Evolutionary conservation across 2,797 vertebrate genomes (phyloP).

Genomic region (Carapus acus): DNA sequence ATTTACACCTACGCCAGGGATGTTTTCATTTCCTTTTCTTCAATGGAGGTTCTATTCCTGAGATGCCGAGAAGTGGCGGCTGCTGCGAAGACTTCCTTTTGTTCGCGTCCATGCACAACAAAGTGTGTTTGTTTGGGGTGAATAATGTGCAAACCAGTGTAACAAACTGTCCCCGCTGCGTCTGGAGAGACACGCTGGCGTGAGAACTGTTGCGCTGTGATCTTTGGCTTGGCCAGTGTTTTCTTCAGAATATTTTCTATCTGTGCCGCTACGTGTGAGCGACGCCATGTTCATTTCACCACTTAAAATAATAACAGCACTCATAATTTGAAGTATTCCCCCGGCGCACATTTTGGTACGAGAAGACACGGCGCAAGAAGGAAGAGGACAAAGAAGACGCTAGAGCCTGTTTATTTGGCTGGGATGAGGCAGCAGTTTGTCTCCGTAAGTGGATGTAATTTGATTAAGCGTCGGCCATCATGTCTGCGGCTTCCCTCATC

Average conservation of each 20-base stretch:
- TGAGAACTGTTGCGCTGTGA: slow-evolving; percentile 65
- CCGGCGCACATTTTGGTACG: slow-evolving; percentile 19
- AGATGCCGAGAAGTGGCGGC: slow-evolving; percentile 15
- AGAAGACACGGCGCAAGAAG: slow-evolving; percentile 25
- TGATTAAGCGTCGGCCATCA: slow-evolving; percentile 10
- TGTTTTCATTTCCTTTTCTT: background rate
- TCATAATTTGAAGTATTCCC: slow-evolving; percentile 40
- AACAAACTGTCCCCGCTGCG: slow-evolving; percentile 29
- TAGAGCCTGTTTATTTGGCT: slow-evolving; percentile 33
- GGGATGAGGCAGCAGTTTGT: slow-evolving; percentile 14
- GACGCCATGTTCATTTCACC: slow-evolving; percentile 47
- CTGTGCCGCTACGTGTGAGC: slow-evolving; percentile 27
- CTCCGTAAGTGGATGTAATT: slow-evolving; percentile 1
- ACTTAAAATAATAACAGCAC: slow-evolving; percentile 42
- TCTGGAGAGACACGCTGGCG: slow-evolving; percentile 54
- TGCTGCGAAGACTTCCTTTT: background rate
- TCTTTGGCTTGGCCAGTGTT: slow-evolving; percentile 56
- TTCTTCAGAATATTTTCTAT: slow-evolving; percentile 45
- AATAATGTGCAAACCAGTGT: slow-evolving; percentile 29
- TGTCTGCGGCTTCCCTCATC: background rate
- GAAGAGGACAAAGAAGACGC: slow-evolving; percentile 21
- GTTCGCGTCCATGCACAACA: slow-evolving; percentile 14
- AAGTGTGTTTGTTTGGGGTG: slow-evolving; percentile 28
- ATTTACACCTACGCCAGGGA: slow-evolving; percentile 19
- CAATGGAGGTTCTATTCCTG: slow-evolving; percentile 2